Percentiles rank a stretch among this genome's conserved stretches.
Evolutionary conservation across 2,113 vertebrate species (phyloP).

Genomic region (Catagonus wagneri): DNA sequence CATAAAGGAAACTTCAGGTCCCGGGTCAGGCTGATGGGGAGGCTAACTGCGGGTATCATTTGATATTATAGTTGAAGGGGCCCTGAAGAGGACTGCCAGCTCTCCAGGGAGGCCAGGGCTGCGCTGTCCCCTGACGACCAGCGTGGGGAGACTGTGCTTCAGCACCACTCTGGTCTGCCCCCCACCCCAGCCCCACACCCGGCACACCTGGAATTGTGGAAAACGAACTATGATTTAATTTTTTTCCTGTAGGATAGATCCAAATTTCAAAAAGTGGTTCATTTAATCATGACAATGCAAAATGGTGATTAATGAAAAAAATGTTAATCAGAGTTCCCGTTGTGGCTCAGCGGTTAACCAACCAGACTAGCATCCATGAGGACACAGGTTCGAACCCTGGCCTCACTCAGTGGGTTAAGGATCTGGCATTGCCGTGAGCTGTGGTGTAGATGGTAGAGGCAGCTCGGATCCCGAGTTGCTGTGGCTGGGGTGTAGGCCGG

Average conservation of each 20-base stretch:
- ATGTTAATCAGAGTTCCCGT: neutral
- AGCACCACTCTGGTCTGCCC: neutral
- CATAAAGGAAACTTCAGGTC: neutral
- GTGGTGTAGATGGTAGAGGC: no score
- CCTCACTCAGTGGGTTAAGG: no score
- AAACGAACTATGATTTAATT: neutral
- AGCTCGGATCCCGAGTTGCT: no score
- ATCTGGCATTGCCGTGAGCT: no score
- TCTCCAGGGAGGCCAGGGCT: neutral
- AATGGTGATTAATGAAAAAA: neutral
- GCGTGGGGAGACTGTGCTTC: neutral
- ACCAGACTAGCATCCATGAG: no score
- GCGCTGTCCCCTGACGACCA: neutral
- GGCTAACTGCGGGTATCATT: neutral
- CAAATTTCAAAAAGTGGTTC: constrained; percentile 18
- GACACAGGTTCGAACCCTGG: no score
- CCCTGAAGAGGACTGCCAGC: neutral
- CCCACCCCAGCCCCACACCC: no score
- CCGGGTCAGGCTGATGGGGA: neutral
- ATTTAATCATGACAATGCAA: neutral
- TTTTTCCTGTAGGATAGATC: neutral
- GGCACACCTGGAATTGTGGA: neutral
- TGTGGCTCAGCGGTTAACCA: no score
- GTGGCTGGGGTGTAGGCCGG: no score
- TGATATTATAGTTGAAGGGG: neutral